These are phyloP conservation scores for Hydriomena furcata DNA, from an alignment of 2,888 invertebrate species.

Conservation along the genomic window DNA sequence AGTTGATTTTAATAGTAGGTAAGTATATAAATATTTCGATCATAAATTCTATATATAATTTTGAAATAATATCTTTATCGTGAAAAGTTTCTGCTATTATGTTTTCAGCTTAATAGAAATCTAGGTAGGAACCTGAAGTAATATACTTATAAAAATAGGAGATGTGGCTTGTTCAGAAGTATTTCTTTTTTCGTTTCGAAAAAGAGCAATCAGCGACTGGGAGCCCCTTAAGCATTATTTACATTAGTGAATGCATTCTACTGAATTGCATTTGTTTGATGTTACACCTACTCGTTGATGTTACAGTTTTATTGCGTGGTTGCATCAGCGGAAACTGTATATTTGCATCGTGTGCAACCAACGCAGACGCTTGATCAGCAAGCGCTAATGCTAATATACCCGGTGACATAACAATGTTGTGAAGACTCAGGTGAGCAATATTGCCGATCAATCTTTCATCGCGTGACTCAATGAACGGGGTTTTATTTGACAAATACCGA, in stretches of 20 bases:
- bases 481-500: conserved; percentile 24
- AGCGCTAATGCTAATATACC: conserved; percentile 38
- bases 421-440: conserved; percentile 44
- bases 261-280: neutral
- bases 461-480: conserved; percentile 26
- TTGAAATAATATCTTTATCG: no score
- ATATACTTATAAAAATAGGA: no score
- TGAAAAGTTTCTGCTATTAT: no score
- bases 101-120: no score
- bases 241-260: neutral
- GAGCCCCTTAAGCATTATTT: no score
- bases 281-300: neutral
- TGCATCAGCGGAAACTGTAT: conserved; percentile 48
- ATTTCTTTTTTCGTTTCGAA: no score
- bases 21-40: no score
- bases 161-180: no score
- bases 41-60: no score
- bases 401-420: conserved; percentile 48
- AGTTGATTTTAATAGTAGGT: no score
- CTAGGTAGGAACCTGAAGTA: no score
- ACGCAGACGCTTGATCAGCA: conserved; percentile 31
- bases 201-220: no score
- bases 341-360: conserved; percentile 40
- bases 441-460: conserved; percentile 34
- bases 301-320: conserved; percentile 24